Evolutionary conservation across 2,797 vertebrate species (phyloP).

Genomic region (Megaceryle alcyon): DNA sequence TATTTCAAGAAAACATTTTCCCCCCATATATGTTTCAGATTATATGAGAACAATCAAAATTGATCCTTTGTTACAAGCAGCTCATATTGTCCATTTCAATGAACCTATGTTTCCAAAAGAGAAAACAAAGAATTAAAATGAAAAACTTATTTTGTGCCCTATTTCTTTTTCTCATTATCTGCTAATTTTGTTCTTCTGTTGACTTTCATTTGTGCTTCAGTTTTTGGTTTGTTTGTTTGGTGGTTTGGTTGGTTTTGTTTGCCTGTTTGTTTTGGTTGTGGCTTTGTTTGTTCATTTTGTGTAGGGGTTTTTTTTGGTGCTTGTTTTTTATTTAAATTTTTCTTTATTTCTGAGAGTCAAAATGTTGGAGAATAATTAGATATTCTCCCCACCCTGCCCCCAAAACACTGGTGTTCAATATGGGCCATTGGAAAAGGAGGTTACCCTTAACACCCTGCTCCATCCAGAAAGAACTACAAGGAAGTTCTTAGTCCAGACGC

Average conservation of each 20-base stretch:
- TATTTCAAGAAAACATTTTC: background rate
- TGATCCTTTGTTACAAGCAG: background rate
- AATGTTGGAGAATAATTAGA: background rate
- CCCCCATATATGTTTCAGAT: background rate
- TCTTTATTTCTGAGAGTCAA: background rate
- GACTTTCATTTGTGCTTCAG: background rate
- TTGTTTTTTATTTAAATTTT: background rate
- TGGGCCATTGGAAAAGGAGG: background rate
- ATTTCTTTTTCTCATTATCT: background rate
- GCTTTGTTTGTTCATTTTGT: too few relatives aligned
- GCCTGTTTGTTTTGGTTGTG: background rate
- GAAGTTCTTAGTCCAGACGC: background rate
- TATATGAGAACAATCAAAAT: background rate
- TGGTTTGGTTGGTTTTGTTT: too few relatives aligned
- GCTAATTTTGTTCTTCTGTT: background rate
- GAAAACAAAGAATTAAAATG: background rate
- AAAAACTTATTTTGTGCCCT: background rate
- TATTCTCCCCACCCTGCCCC: too few relatives aligned
- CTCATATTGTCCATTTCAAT: background rate
- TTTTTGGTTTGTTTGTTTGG: too few relatives aligned
- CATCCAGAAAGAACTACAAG: background rate
- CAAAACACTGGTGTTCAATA: background rate
- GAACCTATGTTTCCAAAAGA: background rate
- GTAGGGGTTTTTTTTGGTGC: too few relatives aligned
- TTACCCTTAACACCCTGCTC: background rate